A percentile compares a stretch with the other conserved stretches of the same genome.
Evolutionary conservation across 2,888 invertebrate genomes (phyloP).

Genomic region (Hemistola chrysoprasaria): DNA sequence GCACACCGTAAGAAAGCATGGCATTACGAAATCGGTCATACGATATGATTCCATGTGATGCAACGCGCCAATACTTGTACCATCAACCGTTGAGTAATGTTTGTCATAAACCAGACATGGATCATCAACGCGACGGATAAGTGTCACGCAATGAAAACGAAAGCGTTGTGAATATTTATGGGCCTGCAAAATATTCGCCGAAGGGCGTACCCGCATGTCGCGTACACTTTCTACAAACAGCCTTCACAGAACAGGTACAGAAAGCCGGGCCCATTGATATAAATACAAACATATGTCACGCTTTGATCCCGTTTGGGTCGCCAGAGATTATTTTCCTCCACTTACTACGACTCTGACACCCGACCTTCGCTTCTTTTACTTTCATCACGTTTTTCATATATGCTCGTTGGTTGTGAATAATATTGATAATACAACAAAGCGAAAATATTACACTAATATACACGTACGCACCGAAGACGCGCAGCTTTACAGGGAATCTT

Average conservation of each 20-base stretch:
- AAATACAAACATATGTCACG: no score
- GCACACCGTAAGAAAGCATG: slow-evolving; percentile 36
- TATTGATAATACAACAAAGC: no score
- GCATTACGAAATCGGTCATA: slow-evolving; percentile 57
- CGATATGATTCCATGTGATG: slow-evolving; percentile 57
- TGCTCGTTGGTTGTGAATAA: no score
- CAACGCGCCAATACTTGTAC: slow-evolving; percentile 59
- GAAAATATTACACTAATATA: no score
- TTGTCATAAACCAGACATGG: slow-evolving; percentile 58
- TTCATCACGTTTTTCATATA: no score
- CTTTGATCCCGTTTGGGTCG: no score
- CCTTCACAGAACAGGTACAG: slow-evolving; percentile 23
- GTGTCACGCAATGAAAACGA: slow-evolving; percentile 71
- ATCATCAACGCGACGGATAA: slow-evolving; percentile 41
- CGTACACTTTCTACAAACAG: slow-evolving; percentile 74
- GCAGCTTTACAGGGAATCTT: no score
- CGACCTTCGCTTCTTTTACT: no score
- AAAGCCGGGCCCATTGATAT: no score
- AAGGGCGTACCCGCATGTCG: slow-evolving; percentile 77
- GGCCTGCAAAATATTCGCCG: slow-evolving; percentile 75
- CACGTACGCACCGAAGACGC: no score
- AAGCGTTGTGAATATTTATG: slow-evolving; percentile 76
- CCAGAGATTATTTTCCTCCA: no score
- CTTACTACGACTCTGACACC: no score
- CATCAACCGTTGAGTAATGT: slow-evolving; percentile 66